Base-by-base conservation (phyloP, 2,888 invertebrate species). In the Scaptodrosophila latifasciaeformis region DNA sequence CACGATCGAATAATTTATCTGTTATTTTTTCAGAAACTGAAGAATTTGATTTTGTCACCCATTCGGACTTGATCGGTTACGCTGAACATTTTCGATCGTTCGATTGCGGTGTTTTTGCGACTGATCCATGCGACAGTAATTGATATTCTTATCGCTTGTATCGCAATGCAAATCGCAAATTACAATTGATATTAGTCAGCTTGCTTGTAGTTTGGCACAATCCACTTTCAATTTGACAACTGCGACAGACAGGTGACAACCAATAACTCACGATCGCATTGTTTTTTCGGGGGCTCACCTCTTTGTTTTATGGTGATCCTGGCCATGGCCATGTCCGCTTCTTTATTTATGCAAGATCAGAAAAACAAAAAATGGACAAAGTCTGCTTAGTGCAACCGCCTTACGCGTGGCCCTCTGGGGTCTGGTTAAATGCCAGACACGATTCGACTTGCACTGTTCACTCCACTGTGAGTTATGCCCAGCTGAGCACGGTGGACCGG, bases 141-240 rank as follows among this genome's bases (percentile, higher is more conserved):
- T 85, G 85, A 82, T 82, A 85, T 85, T 83, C 84, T 84, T 85
- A 85, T 84, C 85, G 82, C 70, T 78, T n/a, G n/a, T n/a, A 82
- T 84, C 81, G 77, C n/a, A n/a, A n/a, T n/a, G n/a, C n/a, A n/a
- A n/a, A n/a, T 67, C 75, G 59, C 63, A 72, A 78, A 84, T 83
- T 83, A 82, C 75, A 50, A 51, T 82, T 65, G 59, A 62, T 60
- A 74, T 82, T 82, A 83, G 84, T 70, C n/a, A n/a, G n/a, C 50
- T 50, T 44, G 49, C 47, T 45, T 21, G 19, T 52, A 35, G 46
- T 19, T 49, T 62, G 63, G 62, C 81, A 81, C 84, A 84, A 83
- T 84, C 83, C 85, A 84, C 85, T 85, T 86, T 85, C 86, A 82
- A 86, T 86, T 85, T 86, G 86, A 86, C 85, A 85, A 79, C 68